Conservation (phyloP, 2,888 invertebrate species). For the Eledone cirrhosa region DNA sequence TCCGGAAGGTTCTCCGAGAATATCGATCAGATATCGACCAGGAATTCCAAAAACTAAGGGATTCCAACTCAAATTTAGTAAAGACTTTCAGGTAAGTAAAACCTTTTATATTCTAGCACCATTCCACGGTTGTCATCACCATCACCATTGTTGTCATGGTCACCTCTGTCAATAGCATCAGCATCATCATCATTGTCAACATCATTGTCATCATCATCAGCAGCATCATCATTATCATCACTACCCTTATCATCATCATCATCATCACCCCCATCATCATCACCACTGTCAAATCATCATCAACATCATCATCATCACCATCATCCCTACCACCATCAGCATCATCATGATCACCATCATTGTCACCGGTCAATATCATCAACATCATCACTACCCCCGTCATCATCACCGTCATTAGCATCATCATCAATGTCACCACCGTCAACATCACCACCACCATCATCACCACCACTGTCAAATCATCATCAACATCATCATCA, state of each 20-base stretch:
- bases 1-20: conserved; percentile 62
- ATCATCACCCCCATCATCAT: too few relatives aligned
- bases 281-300: too few relatives aligned
- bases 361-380: neutral
- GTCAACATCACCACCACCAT: neutral
- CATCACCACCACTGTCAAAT: too few relatives aligned
- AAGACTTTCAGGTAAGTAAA: conserved; percentile 64
- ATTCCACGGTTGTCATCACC: neutral
- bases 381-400: neutral
- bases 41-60: conserved; percentile 63
- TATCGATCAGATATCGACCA: conserved; percentile 65
- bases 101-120: conserved; percentile 1
- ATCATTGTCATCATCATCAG: neutral
- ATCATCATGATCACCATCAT: neutral
- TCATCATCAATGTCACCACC: neutral
- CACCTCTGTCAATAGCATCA: neutral
- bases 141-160: neutral
- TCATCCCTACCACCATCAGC: too few relatives aligned
- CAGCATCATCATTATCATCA: too few relatives aligned
- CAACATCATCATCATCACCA: too few relatives aligned
- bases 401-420: neutral
- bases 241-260: too few relatives aligned
- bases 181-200: neutral
- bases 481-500: neutral
- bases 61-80: conserved; percentile 66